Evolutionary conservation across 2,888 invertebrate genomes (phyloP).

Genomic region (Augochlorella aurata): DNA sequence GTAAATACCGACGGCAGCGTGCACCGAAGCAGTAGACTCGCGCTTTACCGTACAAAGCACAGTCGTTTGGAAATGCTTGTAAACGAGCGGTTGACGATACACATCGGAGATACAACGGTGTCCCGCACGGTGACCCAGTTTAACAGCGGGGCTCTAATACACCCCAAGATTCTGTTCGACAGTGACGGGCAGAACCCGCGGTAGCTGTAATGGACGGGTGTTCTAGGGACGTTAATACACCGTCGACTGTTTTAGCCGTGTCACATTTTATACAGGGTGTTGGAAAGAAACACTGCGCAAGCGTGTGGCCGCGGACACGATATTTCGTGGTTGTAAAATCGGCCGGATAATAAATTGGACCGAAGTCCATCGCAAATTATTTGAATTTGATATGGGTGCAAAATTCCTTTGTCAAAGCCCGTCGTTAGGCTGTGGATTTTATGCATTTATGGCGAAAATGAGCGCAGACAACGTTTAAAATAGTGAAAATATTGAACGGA

Average conservation of each 20-base stretch:
- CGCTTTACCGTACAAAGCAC: conserved; percentile 54
- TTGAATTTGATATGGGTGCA: too few species aligned
- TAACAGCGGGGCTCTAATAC: conserved; percentile 54
- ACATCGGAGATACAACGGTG: conserved; percentile 48
- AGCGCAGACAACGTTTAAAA: too few species aligned
- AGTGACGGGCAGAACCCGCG: conserved; percentile 33
- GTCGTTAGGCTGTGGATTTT: too few species aligned
- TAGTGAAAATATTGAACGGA: too few species aligned
- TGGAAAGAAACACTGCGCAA: too few species aligned
- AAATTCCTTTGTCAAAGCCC: too few species aligned
- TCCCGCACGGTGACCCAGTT: conserved; percentile 64
- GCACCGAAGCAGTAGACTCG: background rate
- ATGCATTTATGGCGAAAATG: too few species aligned
- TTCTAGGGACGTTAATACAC: background rate
- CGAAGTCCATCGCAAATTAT: too few species aligned
- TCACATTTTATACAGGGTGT: background rate
- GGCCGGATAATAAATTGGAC: too few species aligned
- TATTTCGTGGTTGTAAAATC: too few species aligned
- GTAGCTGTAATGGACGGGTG: conserved; percentile 22
- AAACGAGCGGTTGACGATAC: conserved; percentile 61
- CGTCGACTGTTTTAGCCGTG: background rate
- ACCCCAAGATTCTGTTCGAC: conserved; percentile 59
- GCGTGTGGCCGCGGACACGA: too few species aligned
- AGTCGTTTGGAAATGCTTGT: conserved; percentile 63
- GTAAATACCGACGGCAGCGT: conserved; percentile 18